Evolutionary conservation across 2,113 vertebrate genomes (phyloP).

Genomic region (Catharus bicknelli): DNA sequence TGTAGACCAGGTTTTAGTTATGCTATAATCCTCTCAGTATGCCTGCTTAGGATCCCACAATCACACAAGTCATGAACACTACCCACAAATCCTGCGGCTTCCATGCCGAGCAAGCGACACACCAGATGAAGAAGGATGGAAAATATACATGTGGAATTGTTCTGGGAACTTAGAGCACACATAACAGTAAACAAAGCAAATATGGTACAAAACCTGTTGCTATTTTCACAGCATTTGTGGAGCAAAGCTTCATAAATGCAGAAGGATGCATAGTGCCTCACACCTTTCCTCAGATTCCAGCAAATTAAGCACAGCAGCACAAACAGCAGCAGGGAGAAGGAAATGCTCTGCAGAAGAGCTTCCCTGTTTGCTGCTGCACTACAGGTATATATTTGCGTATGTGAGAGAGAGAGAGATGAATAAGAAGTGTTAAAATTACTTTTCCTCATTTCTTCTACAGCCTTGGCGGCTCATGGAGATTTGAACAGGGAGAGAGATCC

Average conservation of each 20-base stretch:
- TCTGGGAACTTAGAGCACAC: conserved; percentile 62
- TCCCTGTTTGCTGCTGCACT: background rate
- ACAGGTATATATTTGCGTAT: background rate
- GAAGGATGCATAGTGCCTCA: conserved; percentile 34
- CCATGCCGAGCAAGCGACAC: conserved; percentile 51
- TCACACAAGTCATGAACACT: conserved; percentile 64
- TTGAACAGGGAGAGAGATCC: background rate
- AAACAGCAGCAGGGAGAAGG: conserved; percentile 48
- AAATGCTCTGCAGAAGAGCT: background rate
- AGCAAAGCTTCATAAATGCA: conserved; percentile 51
- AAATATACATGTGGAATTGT: conserved; percentile 72
- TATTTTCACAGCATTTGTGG: conserved; percentile 61
- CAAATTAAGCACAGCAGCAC: conserved; percentile 54
- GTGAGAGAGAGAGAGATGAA: background rate
- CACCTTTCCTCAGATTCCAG: conserved; percentile 41
- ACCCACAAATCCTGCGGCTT: conserved; percentile 51
- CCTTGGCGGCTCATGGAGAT: background rate
- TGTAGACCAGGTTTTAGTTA: conserved; percentile 67
- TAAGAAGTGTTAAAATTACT: background rate
- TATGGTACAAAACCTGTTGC: conserved; percentile 69
- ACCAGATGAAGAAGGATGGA: conserved; percentile 68
- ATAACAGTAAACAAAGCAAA: conserved; percentile 71
- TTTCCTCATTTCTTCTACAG: background rate
- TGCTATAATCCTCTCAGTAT: conserved; percentile 65
- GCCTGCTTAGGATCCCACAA: conserved; percentile 58